Evolutionary conservation across 2,797 vertebrate species (phyloP).

Genomic region (Premnoplex brunnescens): DNA sequence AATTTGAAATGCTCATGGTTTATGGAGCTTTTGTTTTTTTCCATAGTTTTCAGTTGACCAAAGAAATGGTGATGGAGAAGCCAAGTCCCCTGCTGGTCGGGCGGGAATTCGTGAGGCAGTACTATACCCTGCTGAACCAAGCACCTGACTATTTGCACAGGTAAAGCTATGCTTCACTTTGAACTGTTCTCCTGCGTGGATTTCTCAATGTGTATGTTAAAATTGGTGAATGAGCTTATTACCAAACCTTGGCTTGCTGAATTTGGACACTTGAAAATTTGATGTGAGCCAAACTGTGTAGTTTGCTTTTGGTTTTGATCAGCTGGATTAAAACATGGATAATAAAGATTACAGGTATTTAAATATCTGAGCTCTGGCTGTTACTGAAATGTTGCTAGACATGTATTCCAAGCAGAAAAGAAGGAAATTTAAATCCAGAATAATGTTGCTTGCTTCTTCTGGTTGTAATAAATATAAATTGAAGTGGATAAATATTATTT

Average conservation of each 20-base stretch:
- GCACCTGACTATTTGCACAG: conserved; percentile 98
- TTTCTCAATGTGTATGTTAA: background rate
- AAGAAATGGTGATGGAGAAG: conserved; percentile 99
- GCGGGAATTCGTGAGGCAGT: conserved; percentile 99
- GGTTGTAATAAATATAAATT: background rate
- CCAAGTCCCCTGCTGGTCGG: conserved; percentile 99
- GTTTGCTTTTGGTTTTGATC: background rate
- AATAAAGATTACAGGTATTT: background rate
- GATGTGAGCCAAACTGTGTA: background rate
- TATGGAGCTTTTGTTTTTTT: background rate
- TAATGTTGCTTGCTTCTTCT: background rate
- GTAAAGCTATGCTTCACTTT: conserved; percentile 52
- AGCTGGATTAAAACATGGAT: background rate
- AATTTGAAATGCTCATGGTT: background rate
- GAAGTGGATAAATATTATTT: background rate
- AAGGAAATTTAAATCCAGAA: background rate
- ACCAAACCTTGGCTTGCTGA: background rate
- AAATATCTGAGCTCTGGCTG: background rate
- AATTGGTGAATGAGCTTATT: background rate
- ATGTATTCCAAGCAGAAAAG: background rate
- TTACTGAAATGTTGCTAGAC: background rate
- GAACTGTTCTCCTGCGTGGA: background rate
- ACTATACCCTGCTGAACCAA: conserved; percentile 97
- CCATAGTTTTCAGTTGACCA: conserved; percentile 91
- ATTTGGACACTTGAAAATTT: background rate